These are phyloP conservation scores for Cetonia aurata DNA, from an alignment of 2,888 invertebrate genomes.

Conservation along the genomic window DNA sequence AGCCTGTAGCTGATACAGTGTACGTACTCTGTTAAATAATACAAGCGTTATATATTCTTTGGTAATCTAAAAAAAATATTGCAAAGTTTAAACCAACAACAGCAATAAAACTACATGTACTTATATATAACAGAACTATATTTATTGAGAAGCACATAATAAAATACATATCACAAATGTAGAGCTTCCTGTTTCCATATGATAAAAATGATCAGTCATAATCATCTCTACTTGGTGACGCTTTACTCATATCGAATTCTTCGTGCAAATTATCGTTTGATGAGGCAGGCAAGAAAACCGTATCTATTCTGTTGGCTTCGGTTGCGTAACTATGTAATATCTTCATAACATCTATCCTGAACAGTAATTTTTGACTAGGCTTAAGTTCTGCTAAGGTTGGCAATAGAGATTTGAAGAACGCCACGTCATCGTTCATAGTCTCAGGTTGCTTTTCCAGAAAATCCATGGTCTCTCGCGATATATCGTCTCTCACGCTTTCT, in stretches of 20 bases:
- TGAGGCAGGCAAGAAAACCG: background rate
- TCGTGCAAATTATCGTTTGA: background rate
- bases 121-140: too few relatives aligned
- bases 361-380: constrained; percentile 25
- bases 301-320: background rate
- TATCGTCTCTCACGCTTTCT: background rate
- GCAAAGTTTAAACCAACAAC: too few relatives aligned
- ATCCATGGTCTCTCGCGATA: background rate
- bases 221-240: too few relatives aligned
- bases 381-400: constrained; percentile 16
- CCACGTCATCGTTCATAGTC: constrained; percentile 14
- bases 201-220: too few relatives aligned
- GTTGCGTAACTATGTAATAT: constrained; percentile 22
- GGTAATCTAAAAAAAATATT: too few relatives aligned
- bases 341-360: constrained; percentile 33
- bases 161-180: too few relatives aligned
- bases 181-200: too few relatives aligned
- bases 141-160: too few relatives aligned
- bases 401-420: constrained; percentile 22
- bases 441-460: background rate
- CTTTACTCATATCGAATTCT: background rate
- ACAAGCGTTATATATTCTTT: too few relatives aligned
- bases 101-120: too few relatives aligned
- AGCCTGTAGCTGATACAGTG: too few relatives aligned
- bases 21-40: too few relatives aligned